Conservation (phyloP, 1,140 invertebrate species). For the Watersipora subatra region DNA sequence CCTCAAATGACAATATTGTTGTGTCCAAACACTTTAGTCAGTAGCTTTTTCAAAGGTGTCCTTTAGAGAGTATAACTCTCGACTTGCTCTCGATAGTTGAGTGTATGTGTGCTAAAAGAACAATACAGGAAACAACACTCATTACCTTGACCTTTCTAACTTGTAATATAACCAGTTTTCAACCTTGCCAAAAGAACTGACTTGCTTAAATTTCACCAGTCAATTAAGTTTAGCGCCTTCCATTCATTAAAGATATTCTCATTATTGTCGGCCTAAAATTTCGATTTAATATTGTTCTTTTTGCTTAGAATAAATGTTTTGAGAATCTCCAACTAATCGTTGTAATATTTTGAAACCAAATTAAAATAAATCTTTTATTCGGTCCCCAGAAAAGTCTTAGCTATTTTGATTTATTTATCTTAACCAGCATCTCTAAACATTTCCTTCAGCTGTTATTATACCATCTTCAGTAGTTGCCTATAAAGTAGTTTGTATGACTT, state of each 20-base stretch:
- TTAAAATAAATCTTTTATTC: not conserved
- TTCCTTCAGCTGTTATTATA: too few relatives aligned
- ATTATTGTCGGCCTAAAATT: not conserved
- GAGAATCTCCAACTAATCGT: not conserved
- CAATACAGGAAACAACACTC: not conserved
- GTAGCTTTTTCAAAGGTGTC: not conserved
- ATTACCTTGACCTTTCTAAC: not conserved
- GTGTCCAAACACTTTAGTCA: not conserved
- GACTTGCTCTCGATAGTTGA: not conserved
- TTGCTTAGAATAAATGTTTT: not conserved
- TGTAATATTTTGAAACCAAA: not conserved
- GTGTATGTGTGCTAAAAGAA: not conserved
- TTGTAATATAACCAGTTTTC: not conserved
- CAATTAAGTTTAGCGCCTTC: not conserved
- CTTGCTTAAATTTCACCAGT: not conserved
- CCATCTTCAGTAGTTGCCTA: too few relatives aligned
- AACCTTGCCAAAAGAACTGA: not conserved
- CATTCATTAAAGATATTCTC: not conserved
- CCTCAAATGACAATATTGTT: not conserved
- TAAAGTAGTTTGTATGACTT: not conserved
- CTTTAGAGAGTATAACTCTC: not conserved
- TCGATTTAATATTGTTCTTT: not conserved
- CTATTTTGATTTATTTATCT: constrained; percentile 11
- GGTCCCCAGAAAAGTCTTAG: not conserved
- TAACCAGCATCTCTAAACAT: too few relatives aligned